These are phyloP conservation scores for Oedothorax gibbosus DNA, from an alignment of 1,140 invertebrate genomes.

Conservation along the genomic window DNA sequence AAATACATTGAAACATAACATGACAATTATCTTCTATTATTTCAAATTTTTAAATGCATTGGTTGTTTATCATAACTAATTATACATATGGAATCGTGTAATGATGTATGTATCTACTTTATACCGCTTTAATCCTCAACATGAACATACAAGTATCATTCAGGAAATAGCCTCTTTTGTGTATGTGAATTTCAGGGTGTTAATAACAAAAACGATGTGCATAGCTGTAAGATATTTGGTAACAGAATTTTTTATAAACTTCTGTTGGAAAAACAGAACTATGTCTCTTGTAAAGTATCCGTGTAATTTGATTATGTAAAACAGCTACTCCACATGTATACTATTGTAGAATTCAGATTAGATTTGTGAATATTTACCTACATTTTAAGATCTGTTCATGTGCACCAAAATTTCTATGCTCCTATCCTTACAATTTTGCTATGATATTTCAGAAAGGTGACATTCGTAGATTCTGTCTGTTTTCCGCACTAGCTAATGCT, in stretches of 20 bases:
- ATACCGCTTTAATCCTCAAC: slow-evolving; percentile 21
- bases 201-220: slow-evolving; percentile 44
- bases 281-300: slow-evolving; percentile 40
- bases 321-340: slow-evolving; percentile 2
- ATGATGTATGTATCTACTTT: neutral
- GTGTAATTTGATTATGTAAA: slow-evolving; percentile 15
- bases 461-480: no score
- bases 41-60: no score
- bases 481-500: no score
- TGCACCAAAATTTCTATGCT: slow-evolving; percentile 10
- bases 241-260: slow-evolving; percentile 50
- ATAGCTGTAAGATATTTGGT: slow-evolving; percentile 60
- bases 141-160: slow-evolving; percentile 17
- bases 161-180: slow-evolving; percentile 50
- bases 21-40: no score
- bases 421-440: no score
- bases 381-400: slow-evolving; percentile 8
- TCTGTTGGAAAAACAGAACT: slow-evolving; percentile 25
- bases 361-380: slow-evolving; percentile 29
- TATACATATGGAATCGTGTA: no score
- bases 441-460: no score
- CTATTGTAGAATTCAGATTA: slow-evolving; percentile 23
- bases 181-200: slow-evolving; percentile 55
- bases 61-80: no score
- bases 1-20: no score